Conservation (phyloP, 2,888 invertebrate genomes). For the Lepeophtheirus nordmannii region DNA sequence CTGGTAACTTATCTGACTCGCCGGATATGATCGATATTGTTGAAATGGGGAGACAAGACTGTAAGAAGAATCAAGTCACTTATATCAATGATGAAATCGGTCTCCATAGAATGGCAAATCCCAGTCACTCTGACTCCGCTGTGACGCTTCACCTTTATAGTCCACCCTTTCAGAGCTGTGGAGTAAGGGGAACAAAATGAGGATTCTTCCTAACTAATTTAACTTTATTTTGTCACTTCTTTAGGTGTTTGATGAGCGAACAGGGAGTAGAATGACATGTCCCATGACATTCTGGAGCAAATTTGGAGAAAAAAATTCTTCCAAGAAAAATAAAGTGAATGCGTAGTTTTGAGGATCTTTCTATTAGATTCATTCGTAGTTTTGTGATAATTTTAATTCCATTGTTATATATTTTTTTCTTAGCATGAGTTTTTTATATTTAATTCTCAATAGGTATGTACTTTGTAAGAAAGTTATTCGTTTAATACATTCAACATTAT, state of each 20-base stretch:
- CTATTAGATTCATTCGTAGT: too few relatives aligned
- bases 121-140: constrained; percentile 68
- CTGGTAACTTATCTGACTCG: not conserved
- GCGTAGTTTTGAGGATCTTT: too few relatives aligned
- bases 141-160: constrained; percentile 88
- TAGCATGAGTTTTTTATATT: too few relatives aligned
- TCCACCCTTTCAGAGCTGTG: constrained; percentile 75
- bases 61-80: constrained; percentile 61
- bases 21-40: constrained; percentile 37
- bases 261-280: constrained; percentile 54
- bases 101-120: constrained; percentile 86
- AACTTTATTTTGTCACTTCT: not conserved
- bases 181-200: constrained; percentile 30
- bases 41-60: constrained; percentile 47
- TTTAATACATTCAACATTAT: too few relatives aligned
- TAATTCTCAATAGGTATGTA: too few relatives aligned
- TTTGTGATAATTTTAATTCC: too few relatives aligned
- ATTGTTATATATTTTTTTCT: too few relatives aligned
- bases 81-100: constrained; percentile 93
- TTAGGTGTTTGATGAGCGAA: constrained; percentile 69
- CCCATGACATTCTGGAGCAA: constrained; percentile 84
- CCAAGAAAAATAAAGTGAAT: constrained; percentile 41
- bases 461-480: too few relatives aligned
- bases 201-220: too few relatives aligned
- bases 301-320: constrained; percentile 50